Percentiles rank a stretch among this genome's conserved stretches.
These are phyloP conservation scores for Myotis yumanensis DNA, from an alignment of 2,113 vertebrate species.

Conservation along the genomic window DNA sequence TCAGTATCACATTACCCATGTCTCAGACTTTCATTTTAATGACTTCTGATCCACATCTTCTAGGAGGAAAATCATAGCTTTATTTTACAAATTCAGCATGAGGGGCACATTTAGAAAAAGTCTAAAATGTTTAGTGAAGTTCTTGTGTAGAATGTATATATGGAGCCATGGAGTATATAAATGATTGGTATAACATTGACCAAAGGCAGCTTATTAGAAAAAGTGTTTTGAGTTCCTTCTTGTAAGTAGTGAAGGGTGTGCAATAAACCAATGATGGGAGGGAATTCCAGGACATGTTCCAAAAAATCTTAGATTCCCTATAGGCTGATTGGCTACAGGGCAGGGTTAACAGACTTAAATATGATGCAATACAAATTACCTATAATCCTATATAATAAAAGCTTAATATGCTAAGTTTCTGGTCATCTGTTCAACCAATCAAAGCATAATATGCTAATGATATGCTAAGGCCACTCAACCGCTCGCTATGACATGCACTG, in stretches of 20 bases:
- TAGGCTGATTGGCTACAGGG: not conserved
- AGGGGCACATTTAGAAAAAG: not conserved
- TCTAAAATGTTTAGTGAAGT: not conserved
- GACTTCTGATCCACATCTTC: not conserved
- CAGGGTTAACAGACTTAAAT: not conserved
- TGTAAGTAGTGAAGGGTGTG: not conserved
- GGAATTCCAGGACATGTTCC: slow-evolving; percentile 22
- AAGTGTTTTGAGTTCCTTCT: not conserved
- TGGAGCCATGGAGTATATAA: not conserved
- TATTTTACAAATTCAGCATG: not conserved
- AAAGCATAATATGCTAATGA: no score
- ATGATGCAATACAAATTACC: not conserved
- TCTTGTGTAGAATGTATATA: not conserved
- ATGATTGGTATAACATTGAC: not conserved
- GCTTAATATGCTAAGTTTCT: no score
- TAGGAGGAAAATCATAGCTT: not conserved
- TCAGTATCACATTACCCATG: not conserved
- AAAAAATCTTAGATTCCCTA: slow-evolving; percentile 23
- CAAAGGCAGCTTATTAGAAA: not conserved
- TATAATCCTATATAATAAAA: not conserved
- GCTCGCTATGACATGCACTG: no score
- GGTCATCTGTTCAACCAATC: no score
- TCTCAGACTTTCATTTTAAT: not conserved
- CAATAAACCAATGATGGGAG: not conserved
- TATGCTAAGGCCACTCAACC: no score